Percentiles rank a stretch among this genome's conserved stretches.
Conservation (phyloP, 1,140 invertebrate genomes). For the Pentalonia nigronervosa region DNA sequence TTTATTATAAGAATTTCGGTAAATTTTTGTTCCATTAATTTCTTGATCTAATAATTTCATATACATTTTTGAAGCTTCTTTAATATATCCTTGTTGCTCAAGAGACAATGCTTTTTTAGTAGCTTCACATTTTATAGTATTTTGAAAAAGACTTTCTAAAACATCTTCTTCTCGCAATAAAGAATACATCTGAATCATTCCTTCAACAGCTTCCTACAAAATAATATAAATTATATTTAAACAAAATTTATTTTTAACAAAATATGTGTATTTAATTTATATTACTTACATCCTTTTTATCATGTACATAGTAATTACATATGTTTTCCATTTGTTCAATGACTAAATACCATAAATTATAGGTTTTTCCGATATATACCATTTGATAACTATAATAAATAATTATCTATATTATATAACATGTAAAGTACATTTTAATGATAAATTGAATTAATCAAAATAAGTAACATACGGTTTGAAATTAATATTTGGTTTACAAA, state of each 20-base stretch:
- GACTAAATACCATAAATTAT: constrained; percentile 38
- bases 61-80: constrained; percentile 21
- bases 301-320: background rate
- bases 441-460: background rate
- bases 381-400: constrained; percentile 4
- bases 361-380: constrained; percentile 32
- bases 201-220: constrained; percentile 28
- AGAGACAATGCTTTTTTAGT: constrained; percentile 26
- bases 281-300: constrained; percentile 48
- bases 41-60: background rate
- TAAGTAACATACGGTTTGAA: constrained; percentile 30
- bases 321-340: constrained; percentile 42
- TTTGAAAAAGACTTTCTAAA: constrained; percentile 26
- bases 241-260: background rate
- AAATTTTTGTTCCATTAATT: background rate
- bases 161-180: constrained; percentile 26
- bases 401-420: background rate
- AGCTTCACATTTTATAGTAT: background rate
- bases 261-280: background rate
- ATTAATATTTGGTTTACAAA: constrained; percentile 39
- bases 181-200: constrained; percentile 43
- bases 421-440: background rate
- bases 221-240: background rate
- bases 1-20: background rate
- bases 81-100: constrained; percentile 43